Evolutionary conservation across 2,888 invertebrate species (phyloP), one percentile per base, ranked within the genome.

Genomic region (Oxystoma pomonae): DNA sequence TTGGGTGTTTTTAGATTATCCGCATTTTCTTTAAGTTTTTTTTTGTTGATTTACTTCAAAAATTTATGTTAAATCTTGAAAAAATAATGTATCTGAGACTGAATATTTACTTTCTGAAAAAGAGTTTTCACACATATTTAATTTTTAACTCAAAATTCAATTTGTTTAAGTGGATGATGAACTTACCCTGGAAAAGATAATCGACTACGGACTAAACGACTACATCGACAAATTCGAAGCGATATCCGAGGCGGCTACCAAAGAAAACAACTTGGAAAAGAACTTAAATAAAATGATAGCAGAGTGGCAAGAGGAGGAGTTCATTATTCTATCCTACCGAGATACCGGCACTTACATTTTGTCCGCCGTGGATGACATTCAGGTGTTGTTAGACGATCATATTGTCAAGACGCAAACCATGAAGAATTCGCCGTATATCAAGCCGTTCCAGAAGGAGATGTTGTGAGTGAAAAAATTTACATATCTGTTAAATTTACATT

Each of bases 361-460:
- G 66, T 91, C 95, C 0, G 88, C 94, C 64, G 87, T 97, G 2
- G 97, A 98, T 80, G 96, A 97, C 73, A 96, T 98, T 75, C 97
- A 98, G 80, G 82, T 95, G 49, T 81, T 95, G 58, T 81, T 98
- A 61, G 98, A 98, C 78, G 98, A 98, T 78, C 97, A 98, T 77
- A 91, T 98, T 70, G 92, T 97, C 7, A 98, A 97, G 81, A 94
- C 96, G 1, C 96, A 97, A 78, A 96, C 97, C 0, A 97, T 98
- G 96, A 92, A 96, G 80, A 96, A 96, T 75, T 97, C 97, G 0
- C 94, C 96, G 0, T 97, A 96, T 74, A 96, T 97, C 68, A 96
- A 95, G 77, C 97, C 97, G 0, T 96, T 98, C 77, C 94, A 96
- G 78, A 87, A 87, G 59, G 87, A 90, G 76, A 91, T 92, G 68